Evolutionary conservation across 2,113 vertebrate genomes (phyloP).

Genomic region (Prolemur simus): DNA sequence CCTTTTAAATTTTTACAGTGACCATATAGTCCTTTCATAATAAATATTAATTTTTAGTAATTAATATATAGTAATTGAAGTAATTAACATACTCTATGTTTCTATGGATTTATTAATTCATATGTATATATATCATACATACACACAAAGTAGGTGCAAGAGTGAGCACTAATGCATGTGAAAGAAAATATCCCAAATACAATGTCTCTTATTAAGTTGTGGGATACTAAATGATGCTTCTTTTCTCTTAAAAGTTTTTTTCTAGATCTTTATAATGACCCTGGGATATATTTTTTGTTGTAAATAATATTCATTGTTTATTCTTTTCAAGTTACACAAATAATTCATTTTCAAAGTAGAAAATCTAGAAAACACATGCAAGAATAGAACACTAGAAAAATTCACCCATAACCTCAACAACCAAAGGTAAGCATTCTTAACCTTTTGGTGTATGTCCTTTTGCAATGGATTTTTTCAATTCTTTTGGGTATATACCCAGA

Average conservation of each 20-base stretch:
- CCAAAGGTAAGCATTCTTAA: not conserved
- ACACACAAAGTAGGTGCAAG: not conserved
- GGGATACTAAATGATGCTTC: not conserved
- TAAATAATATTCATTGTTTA: not conserved
- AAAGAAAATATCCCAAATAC: conserved; percentile 10
- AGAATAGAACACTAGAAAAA: conserved; percentile 20
- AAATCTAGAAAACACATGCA: conserved; percentile 33
- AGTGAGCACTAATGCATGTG: not conserved
- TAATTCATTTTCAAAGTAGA: conserved; percentile 8
- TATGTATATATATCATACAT: not conserved
- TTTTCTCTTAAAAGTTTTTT: not conserved
- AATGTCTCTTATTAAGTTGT: not conserved
- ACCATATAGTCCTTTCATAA: not conserved
- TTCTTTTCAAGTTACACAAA: conserved; percentile 32
- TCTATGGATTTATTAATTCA: conserved; percentile 41
- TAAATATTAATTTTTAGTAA: conserved; percentile 6
- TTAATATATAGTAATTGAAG: not conserved
- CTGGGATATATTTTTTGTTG: not conserved
- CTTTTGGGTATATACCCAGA: not conserved
- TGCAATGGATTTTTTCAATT: not conserved
- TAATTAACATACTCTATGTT: not conserved
- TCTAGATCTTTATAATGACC: conserved; percentile 16
- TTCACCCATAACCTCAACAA: conserved; percentile 4
- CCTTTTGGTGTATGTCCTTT: conserved; percentile 1
- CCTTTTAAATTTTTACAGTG: not conserved